phyloP scores from a whole-genome alignment of 64 coral and sea anemone species.

The Montipora efflorescens region DNA sequence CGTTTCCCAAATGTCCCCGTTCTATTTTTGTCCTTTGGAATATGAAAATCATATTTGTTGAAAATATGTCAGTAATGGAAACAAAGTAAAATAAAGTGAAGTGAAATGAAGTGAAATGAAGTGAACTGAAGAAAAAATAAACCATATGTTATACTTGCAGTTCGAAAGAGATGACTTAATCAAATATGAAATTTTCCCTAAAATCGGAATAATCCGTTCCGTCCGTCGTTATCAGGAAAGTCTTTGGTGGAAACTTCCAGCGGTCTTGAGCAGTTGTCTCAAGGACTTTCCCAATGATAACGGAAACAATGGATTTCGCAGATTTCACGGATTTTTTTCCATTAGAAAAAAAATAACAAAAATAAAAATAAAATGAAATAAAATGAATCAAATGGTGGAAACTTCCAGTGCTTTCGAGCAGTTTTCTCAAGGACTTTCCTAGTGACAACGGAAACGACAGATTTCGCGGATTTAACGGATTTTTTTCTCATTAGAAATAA shows the following conservation, averaged over 20 bases:
- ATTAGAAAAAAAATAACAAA: neutral
- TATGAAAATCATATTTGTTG: neutral
- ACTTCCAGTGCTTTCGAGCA: too few species aligned
- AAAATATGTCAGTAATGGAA: too few species aligned
- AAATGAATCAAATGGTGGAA: neutral
- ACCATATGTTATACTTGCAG: conserved; percentile 1
- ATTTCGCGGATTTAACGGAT: too few species aligned
- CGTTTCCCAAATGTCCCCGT: too few species aligned
- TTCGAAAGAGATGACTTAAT: neutral
- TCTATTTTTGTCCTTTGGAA: neutral
- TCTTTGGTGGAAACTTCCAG: neutral
- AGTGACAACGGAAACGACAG: too few species aligned
- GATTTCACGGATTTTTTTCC: neutral
- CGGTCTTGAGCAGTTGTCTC: neutral
- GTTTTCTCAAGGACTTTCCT: too few species aligned
- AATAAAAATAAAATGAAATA: too few species aligned
- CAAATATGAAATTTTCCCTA: neutral
- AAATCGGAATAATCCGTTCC: neutral
- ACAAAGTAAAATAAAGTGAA: neutral
- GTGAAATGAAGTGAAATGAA: neutral
- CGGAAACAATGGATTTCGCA: neutral
- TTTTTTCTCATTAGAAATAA: neutral
- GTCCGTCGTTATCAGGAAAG: conserved; percentile 2
- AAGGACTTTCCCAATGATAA: neutral
- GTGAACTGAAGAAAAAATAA: neutral